Base-by-base conservation (phyloP, 2,113 vertebrate species). In the Tupaia chinensis region DNA sequence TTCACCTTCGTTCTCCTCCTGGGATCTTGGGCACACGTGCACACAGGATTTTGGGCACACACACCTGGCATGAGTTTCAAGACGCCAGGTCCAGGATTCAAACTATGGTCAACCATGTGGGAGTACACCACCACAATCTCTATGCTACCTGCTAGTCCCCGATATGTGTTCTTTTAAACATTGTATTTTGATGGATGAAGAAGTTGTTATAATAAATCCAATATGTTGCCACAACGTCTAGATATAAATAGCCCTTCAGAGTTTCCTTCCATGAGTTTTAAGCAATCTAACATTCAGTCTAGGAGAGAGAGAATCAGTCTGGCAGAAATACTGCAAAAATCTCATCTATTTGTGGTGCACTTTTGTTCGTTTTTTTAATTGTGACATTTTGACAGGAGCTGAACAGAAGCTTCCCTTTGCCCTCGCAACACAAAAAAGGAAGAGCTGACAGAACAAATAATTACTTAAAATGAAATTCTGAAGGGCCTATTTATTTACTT, bases 401-500 rank as follows among this genome's bases (percentile, higher is more conserved):
- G 44, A 84, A 87, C 32, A 81, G 76, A 86, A 82, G n/a, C 80
- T 82, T 86, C 66, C 79, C 77, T 90, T 87, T 83, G 34, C 32
- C 58, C 20, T 53, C 78, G 34, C 78, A 88, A 81, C 44, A 92
- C 81, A 66, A 53, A 82, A 91, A 70, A 92, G 23, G 14, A 88
- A 93, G 29, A 58, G 70, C 13, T 85, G 69, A 90, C 54, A 90
- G 80, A 77, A 11, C 44, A 96, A 83, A 90, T 65, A 95, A 84
- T 74, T 74, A 89, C 76, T 93, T 83, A 74, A 93, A 89, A 79
- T 63, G 17, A 93, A 90, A 54, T 87, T 69, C 81, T 78, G 27
- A 95, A 61, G 53, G 29, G 44, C 27, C 44, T 87, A 54, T 95
- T 96, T 96, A 82, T 92, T 95, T 96, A 89, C 63, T 85, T 72